Evolutionary conservation across 2,797 vertebrate species (phyloP).

Genomic region (Bradypus variegatus): DNA sequence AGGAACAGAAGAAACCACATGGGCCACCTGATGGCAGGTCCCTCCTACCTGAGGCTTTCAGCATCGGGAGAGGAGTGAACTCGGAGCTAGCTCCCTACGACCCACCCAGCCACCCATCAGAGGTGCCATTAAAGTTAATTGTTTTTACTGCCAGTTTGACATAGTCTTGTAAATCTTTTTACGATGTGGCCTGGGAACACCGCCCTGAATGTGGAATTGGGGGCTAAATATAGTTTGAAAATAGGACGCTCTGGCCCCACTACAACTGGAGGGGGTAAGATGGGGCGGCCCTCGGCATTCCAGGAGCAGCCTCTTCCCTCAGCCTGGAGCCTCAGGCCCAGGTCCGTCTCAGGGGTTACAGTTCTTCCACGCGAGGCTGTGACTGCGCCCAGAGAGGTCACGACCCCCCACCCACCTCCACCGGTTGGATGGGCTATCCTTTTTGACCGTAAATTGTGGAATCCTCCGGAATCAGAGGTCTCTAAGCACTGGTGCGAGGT

Average conservation of each 20-base stretch:
- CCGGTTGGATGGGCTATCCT: not conserved
- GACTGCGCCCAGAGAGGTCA: not conserved
- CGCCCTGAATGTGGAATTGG: conserved; percentile 28
- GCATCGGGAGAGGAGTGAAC: not conserved
- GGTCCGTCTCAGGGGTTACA: not conserved
- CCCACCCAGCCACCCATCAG: conserved; percentile 50
- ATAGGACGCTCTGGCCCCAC: not conserved
- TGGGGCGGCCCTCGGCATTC: not conserved
- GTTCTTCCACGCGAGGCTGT: not conserved
- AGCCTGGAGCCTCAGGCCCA: not conserved
- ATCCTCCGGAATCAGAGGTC: not conserved
- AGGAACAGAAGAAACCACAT: not conserved
- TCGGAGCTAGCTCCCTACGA: not conserved
- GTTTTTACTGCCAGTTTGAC: conserved; percentile 76
- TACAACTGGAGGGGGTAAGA: not conserved
- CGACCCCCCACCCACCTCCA: not conserved
- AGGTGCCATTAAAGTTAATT: conserved; percentile 77
- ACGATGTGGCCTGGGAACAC: conserved; percentile 64
- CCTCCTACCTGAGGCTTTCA: conserved; percentile 18
- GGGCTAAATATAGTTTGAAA: not conserved
- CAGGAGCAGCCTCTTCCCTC: not conserved
- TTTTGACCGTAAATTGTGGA: not conserved
- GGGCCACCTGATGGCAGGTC: not conserved
- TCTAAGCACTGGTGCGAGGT: not conserved
- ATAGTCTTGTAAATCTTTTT: conserved; percentile 78